Evolutionary conservation across 2,888 invertebrate species (phyloP), one percentile per base, ranked within the genome.

Genomic region (Sisyra terminalis): DNA sequence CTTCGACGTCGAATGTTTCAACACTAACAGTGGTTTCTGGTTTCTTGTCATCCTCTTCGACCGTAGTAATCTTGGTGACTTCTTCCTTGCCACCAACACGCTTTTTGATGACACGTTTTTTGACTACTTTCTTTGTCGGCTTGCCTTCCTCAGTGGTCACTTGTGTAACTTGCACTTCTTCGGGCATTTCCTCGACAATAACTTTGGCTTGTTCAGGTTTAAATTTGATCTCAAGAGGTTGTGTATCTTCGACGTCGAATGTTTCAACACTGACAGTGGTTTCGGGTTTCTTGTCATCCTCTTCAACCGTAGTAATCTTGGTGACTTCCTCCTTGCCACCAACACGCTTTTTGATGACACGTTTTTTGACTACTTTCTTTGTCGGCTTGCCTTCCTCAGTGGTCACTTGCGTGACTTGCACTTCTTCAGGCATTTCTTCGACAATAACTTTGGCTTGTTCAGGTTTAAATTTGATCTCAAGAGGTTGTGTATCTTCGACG

Each of bases 1-100:
- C 54, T n/a, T 51, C 55, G 6, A 47, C 50, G 45, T 57, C 49
- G 47, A 60, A 51, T 38, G 57, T 56, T 18, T 57, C 51, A 3
- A 54, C 53, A 6, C 53, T 53, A 2, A 64, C 60, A 10, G 60
- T 56, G 9, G 57, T 57, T 40, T 60, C 55, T 16, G 57, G 59
- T 46, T 52, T 48, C 50, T 58, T 57, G 29, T 56, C 54, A 42
- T 59, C 64, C 50, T 63, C 57, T 49, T 60, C 60, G 31, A 63
- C 54, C 11, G 63, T 65, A 31, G 55, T 51, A 29, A 65, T 63
- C 55, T 62, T 60, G 1, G 61, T 64, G 7, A 61, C 54, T 53
- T 53, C 51, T 31, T 59, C 43, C 48, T 53, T 48, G 13, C 54
- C 45, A 45, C 55, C 55, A 40, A 52, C 66, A 9, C 47, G 48